Evolutionary conservation across 1,140 invertebrate genomes (phyloP).

Genomic region (Zaprionus ghesquierei): DNA sequence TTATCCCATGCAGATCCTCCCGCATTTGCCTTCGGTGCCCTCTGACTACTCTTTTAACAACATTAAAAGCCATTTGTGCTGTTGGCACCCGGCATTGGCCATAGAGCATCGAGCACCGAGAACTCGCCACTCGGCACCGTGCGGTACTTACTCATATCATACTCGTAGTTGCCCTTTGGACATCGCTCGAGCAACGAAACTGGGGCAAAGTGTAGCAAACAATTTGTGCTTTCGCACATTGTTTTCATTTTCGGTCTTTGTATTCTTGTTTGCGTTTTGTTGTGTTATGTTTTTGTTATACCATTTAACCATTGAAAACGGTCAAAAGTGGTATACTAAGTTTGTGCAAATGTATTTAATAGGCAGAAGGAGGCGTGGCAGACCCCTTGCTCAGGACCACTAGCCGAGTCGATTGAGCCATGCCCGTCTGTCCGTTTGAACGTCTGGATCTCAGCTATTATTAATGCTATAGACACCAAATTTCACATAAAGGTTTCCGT

Average conservation of each 20-base stretch:
- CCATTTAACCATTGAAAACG: too few relatives aligned
- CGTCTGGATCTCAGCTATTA: too few relatives aligned
- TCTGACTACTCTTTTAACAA: not conserved
- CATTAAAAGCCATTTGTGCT: not conserved
- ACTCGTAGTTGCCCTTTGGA: not conserved
- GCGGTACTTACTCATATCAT: not conserved
- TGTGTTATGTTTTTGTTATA: not conserved
- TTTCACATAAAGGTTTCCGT: too few relatives aligned
- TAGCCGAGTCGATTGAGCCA: too few relatives aligned
- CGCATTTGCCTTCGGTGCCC: too few relatives aligned
- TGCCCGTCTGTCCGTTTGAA: too few relatives aligned
- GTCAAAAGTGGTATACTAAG: too few relatives aligned
- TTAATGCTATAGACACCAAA: too few relatives aligned
- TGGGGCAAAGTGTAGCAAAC: constrained; percentile 7
- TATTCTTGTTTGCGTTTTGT: constrained; percentile 32
- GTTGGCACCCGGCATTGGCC: not conserved
- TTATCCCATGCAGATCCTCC: not conserved
- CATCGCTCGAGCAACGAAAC: not conserved
- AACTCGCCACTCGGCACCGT: not conserved
- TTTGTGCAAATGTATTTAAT: too few relatives aligned
- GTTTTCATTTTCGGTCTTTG: constrained; percentile 17
- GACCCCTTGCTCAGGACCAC: too few relatives aligned
- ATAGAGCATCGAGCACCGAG: too few relatives aligned
- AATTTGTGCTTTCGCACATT: constrained; percentile 10
- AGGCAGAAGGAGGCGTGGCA: too few relatives aligned